These are phyloP conservation scores for Spodoptera frugiperda DNA, from an alignment of 1,140 invertebrate species.

Conservation along the genomic window DNA sequence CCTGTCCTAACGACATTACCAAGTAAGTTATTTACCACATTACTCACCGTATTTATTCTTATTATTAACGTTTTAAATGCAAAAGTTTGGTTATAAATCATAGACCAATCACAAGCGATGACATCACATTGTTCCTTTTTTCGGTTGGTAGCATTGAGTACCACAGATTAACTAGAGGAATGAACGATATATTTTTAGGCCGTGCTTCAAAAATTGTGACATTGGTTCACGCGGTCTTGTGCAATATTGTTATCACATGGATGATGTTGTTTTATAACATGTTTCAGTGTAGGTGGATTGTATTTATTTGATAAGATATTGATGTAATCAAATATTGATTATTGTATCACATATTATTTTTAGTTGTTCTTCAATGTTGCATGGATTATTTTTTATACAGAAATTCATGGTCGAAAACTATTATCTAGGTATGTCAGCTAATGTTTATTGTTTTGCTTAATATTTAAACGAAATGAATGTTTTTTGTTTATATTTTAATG, in stretches of 20 bases:
- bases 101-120: background rate
- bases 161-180: constrained; percentile 19
- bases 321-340: background rate
- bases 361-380: no score
- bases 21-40: background rate
- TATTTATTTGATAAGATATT: constrained; percentile 1
- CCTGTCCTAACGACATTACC: background rate
- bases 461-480: no score
- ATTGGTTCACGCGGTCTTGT: background rate
- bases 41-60: background rate
- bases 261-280: background rate
- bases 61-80: background rate
- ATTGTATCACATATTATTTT: no score
- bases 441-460: no score
- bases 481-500: no score
- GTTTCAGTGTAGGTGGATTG: background rate
- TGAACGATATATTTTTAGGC: constrained; percentile 1
- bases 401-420: no score
- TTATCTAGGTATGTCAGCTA: no score
- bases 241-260: background rate
- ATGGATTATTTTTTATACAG: no score
- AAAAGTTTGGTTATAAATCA: background rate
- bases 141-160: constrained; percentile 57
- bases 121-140: constrained; percentile 51
- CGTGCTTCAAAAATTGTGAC: background rate